Evolutionary conservation across 2,888 invertebrate genomes (phyloP).

Genomic region (Neoscelio sp.): DNA sequence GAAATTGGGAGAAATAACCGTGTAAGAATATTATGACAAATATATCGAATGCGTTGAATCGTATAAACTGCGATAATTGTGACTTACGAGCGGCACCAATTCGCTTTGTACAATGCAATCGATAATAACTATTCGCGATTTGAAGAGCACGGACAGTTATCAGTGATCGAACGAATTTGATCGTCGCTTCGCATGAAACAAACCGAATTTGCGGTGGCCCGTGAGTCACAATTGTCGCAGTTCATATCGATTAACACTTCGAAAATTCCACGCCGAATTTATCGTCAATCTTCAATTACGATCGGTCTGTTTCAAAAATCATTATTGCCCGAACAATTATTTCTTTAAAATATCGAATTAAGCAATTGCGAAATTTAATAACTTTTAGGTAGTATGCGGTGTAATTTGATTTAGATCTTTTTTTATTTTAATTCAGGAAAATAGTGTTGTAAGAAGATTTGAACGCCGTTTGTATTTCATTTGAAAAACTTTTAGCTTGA

Average conservation of each 20-base stretch:
- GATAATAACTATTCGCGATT: conserved; percentile 51
- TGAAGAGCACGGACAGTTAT: conserved; percentile 64
- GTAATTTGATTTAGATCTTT: conserved; percentile 37
- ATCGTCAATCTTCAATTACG: conserved; percentile 36
- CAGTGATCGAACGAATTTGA: conserved; percentile 54
- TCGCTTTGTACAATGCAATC: conserved; percentile 49
- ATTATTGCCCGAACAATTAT: conserved; percentile 35
- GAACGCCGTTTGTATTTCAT: too few relatives aligned
- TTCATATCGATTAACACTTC: conserved; percentile 64
- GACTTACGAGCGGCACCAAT: conserved; percentile 39
- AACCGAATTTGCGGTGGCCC: conserved; percentile 61
- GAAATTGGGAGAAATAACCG: neutral
- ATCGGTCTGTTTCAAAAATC: conserved; percentile 24
- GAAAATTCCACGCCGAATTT: conserved; percentile 39
- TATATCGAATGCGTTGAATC: conserved; percentile 24
- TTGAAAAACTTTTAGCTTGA: too few relatives aligned
- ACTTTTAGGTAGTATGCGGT: too few relatives aligned
- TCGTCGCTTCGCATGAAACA: conserved; percentile 56
- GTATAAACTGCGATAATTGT: conserved; percentile 49
- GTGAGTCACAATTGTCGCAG: conserved; percentile 64
- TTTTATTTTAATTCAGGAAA: too few relatives aligned
- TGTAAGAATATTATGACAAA: conserved; percentile 26
- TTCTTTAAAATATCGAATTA: conserved; percentile 37
- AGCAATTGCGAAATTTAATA: conserved; percentile 7
- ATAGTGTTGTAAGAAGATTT: too few relatives aligned